A percentile compares a stretch with the other conserved stretches of the same genome.
Evolutionary conservation across 2,113 vertebrate genomes (phyloP).

Genomic region (Loxodonta africana): DNA sequence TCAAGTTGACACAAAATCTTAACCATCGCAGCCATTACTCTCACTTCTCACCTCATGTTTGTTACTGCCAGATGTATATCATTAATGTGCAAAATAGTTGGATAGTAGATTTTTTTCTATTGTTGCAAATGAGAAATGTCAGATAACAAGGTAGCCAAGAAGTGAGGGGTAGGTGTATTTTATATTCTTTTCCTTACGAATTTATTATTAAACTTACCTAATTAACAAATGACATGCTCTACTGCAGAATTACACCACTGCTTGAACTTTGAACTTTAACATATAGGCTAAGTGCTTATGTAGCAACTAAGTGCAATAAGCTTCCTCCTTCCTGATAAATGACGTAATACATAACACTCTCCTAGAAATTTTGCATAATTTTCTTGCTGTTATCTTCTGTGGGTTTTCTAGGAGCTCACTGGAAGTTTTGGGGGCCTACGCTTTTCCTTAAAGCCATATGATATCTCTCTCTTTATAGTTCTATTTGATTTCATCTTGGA

Average conservation of each 20-base stretch:
- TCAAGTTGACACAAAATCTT: too few relatives aligned
- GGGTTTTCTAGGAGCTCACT: neutral
- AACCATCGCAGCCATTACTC: too few relatives aligned
- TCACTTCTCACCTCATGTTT: too few relatives aligned
- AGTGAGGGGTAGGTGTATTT: neutral
- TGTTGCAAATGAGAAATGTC: too few relatives aligned
- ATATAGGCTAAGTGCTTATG: neutral
- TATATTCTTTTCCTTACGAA: neutral
- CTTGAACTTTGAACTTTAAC: neutral
- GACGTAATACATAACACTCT: neutral
- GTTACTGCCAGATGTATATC: too few relatives aligned
- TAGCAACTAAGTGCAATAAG: neutral
- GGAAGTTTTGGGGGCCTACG: neutral
- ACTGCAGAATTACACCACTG: neutral
- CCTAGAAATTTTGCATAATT: neutral
- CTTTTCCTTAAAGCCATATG: neutral
- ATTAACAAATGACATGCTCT: neutral
- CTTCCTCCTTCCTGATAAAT: neutral
- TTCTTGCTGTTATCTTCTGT: neutral
- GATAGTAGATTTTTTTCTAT: too few relatives aligned
- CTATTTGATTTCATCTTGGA: slow-evolving; percentile 8
- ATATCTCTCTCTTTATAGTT: neutral
- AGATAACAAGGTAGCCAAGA: too few relatives aligned
- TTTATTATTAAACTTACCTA: neutral
- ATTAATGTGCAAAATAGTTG: too few relatives aligned